phyloP scores from a whole-genome alignment of 2,888 invertebrate genomes.

The Carterocephalus palaemon region DNA sequence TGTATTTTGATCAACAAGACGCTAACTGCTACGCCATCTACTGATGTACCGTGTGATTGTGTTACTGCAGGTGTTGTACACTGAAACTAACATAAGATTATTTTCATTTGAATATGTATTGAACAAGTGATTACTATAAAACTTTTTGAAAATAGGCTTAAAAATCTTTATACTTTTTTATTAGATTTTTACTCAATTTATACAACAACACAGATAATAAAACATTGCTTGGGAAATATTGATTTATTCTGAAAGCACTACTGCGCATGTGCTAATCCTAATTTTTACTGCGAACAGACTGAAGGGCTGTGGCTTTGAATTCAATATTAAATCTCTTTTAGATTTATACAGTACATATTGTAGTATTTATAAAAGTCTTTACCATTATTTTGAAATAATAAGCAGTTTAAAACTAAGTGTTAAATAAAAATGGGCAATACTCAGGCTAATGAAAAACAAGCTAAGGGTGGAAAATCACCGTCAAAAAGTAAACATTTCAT shows the following conservation, averaged over 20 bases:
- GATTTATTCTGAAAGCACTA: constrained; percentile 12
- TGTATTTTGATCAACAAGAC: too few species aligned
- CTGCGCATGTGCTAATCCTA: constrained; percentile 25
- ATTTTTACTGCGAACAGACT: constrained; percentile 19
- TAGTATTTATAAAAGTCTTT: constrained; percentile 1
- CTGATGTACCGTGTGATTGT: too few species aligned
- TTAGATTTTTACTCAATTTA: too few species aligned
- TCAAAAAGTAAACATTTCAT: constrained; percentile 78
- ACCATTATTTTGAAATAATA: neutral
- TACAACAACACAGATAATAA: neutral
- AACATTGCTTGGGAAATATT: constrained; percentile 1
- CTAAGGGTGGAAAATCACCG: constrained; percentile 77
- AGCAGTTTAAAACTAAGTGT: neutral
- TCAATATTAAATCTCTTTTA: constrained; percentile 34
- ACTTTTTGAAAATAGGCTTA: too few species aligned
- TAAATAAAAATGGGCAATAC: constrained; percentile 73
- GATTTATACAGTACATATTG: constrained; percentile 12
- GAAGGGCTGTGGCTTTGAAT: constrained; percentile 60
- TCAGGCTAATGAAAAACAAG: constrained; percentile 73
- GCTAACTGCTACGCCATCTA: too few species aligned
- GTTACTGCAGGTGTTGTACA: too few species aligned
- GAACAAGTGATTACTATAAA: too few species aligned
- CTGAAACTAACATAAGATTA: too few species aligned
- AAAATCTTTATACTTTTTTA: too few species aligned
- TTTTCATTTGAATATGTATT: too few species aligned